Percentiles rank a stretch among this genome's conserved stretches.
phyloP scores from a whole-genome alignment of 2,888 invertebrate genomes.

The Ommatoiulus sabulosus region DNA sequence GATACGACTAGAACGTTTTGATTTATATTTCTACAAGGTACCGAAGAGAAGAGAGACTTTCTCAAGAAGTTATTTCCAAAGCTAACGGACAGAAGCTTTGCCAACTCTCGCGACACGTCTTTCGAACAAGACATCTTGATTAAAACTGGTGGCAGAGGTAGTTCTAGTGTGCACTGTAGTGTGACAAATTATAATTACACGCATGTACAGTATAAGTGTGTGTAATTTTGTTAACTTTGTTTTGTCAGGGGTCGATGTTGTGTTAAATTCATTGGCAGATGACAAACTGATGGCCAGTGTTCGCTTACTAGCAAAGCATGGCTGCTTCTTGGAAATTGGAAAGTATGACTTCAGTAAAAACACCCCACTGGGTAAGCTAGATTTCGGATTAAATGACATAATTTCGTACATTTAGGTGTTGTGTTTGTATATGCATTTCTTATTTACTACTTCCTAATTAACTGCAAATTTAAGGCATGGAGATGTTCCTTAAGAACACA shows the following conservation, averaged over 20 bases:
- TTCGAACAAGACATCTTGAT: constrained; percentile 91
- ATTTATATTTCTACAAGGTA: too few species aligned
- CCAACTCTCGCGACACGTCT: constrained; percentile 89
- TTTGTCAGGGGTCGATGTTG: constrained; percentile 87
- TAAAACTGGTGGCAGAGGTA: constrained; percentile 82
- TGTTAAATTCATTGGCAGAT: constrained; percentile 95
- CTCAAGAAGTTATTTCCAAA: constrained; percentile 87
- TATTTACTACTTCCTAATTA: too few species aligned
- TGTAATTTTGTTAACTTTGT: too few species aligned
- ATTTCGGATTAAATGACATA: too few species aligned
- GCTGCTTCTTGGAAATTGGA: constrained; percentile 97
- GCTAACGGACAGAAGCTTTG: constrained; percentile 83
- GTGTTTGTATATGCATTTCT: too few species aligned
- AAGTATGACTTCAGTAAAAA: constrained; percentile 97
- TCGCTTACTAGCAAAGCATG: constrained; percentile 90
- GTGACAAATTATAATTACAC: too few species aligned
- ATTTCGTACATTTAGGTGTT: too few species aligned
- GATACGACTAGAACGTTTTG: too few species aligned
- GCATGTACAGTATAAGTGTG: too few species aligned
- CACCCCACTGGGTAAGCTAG: constrained; percentile 77
- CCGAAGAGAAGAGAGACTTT: constrained; percentile 86
- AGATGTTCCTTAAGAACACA: constrained; percentile 93
- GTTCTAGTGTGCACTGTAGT: too few species aligned
- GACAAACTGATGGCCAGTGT: constrained; percentile 95
- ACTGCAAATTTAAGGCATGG: constrained; percentile 87